Evolutionary conservation across 2,888 invertebrate genomes (phyloP), one percentile per base, ranked within the genome.

Genomic region (Tenthredo notha): DNA sequence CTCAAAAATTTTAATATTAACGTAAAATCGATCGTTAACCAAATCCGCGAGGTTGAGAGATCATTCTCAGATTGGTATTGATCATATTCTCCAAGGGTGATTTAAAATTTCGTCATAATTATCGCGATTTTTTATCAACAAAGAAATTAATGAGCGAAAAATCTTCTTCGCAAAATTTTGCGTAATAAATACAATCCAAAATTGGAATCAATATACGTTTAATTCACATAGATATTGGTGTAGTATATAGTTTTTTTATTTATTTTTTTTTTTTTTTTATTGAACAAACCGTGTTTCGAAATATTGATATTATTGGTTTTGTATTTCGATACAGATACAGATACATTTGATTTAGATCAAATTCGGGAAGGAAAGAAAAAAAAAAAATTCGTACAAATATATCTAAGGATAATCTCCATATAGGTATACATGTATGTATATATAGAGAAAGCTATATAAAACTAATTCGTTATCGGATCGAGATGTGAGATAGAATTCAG

Each of bases 381-480:
- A 67, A 67, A 10, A 67, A 33, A 33, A 67, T 33, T 15, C 6
- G 18, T 18, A 33, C 6, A 67, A 67, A 15, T 18, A 29, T 18
- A 67, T 15, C 25, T 12, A 25, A 9, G 10, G 29, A 21, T 25
- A 21, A 65, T n/a, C 61, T 25, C 2, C 40, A 7, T 1, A 3
- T 10, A 61, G 2, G 21, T 21, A 25, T 61, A 25, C 12, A 33
- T 4, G 0, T 33, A 33, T 21, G n/a, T 3, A 21, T 7, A 67
- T 67, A 18, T 67, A 18, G 67, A 67, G 67, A 67, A 67, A 67
- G 67, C 67, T 67, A 67, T 67, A 67, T 67, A 67, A 67, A 67
- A 67, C 67, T 25, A 33, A 4, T 33, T 67, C 29, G 18, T 6
- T 18, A 67, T 67, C 10, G 3, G 18, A 33, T 67, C 67, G 25